A percentile compares a stretch with the other conserved stretches of the same genome.
These are phyloP conservation scores for Decapterus maruadsi DNA, from an alignment of 2,797 vertebrate species.

Conservation along the genomic window DNA sequence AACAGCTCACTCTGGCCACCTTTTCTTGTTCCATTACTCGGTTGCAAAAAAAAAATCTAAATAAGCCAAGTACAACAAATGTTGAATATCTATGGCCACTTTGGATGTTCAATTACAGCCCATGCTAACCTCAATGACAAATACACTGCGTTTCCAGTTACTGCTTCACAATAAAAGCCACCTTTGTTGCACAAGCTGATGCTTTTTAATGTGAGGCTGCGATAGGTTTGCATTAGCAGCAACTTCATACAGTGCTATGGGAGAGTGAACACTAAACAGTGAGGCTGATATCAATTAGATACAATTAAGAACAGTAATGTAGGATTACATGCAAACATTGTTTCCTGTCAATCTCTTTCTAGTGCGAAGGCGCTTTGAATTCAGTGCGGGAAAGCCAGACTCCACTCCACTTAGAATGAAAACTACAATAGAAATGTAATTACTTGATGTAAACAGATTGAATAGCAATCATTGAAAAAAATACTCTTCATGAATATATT, in stretches of 20 bases:
- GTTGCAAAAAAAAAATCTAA: neutral
- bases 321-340: neutral
- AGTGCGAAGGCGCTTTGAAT: neutral
- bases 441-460: neutral
- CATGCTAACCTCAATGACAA: neutral
- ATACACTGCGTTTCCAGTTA: neutral
- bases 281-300: neutral
- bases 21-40: neutral
- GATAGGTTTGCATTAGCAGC: neutral
- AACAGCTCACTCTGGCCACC: neutral
- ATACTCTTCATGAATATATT: neutral
- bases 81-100: neutral
- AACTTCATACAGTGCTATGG: neutral
- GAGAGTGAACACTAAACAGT: neutral
- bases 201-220: neutral
- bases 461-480: neutral
- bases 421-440: neutral
- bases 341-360: neutral
- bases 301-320: neutral
- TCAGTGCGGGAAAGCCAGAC: neutral
- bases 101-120: neutral
- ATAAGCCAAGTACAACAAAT: neutral
- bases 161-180: constrained; percentile 18
- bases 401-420: neutral
- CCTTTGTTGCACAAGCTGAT: neutral